Evolutionary conservation across 2,113 vertebrate species (phyloP).

Genomic region (Mustela nigripes): DNA sequence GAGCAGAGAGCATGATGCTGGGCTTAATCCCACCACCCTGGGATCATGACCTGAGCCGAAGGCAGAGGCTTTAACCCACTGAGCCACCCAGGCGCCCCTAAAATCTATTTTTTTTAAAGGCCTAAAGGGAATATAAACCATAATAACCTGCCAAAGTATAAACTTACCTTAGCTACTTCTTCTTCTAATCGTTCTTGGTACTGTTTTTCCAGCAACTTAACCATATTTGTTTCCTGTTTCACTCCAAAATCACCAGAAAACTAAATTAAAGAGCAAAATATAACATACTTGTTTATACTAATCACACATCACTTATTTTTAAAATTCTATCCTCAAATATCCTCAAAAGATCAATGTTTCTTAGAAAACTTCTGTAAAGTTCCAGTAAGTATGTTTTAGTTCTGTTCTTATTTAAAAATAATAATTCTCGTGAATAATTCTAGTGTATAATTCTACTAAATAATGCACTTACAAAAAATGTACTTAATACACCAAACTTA

Average conservation of each 20-base stretch:
- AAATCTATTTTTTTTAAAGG: constrained; percentile 3
- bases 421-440: constrained; percentile 26
- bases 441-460: constrained; percentile 8
- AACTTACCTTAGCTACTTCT: constrained; percentile 95
- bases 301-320: constrained; percentile 66
- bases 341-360: constrained; percentile 43
- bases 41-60: too few relatives aligned
- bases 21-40: too few relatives aligned
- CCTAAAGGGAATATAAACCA: background rate
- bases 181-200: constrained; percentile 93
- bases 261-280: constrained; percentile 81
- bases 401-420: constrained; percentile 58
- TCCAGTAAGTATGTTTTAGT: constrained; percentile 27
- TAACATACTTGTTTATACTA: constrained; percentile 56
- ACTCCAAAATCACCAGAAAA: constrained; percentile 72
- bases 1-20: too few relatives aligned
- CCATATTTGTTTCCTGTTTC: constrained; percentile 77
- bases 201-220: constrained; percentile 87
- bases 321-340: background rate
- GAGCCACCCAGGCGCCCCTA: background rate
- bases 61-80: too few relatives aligned
- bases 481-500: constrained; percentile 30
- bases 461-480: background rate
- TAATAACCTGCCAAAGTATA: background rate
- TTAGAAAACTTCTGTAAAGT: constrained; percentile 29